Conservation (phyloP, 2,797 vertebrate genomes). For the Peromyscus nudipes region DNA sequence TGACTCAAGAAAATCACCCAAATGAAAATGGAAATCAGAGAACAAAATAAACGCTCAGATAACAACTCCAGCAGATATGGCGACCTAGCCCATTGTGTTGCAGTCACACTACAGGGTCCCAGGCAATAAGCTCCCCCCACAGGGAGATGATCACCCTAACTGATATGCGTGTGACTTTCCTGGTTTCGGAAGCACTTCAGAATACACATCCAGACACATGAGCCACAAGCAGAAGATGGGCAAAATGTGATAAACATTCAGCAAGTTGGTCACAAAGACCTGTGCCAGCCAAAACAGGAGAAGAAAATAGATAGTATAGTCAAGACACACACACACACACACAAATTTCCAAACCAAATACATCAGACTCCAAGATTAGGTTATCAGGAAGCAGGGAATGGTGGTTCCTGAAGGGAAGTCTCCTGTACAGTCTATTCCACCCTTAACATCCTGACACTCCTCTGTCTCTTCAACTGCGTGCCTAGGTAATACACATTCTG, state of each 20-base stretch:
- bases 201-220: background rate
- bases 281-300: background rate
- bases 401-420: background rate
- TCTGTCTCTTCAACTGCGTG: background rate
- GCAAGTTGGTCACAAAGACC: background rate
- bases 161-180: background rate
- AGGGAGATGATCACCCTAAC: background rate
- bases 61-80: background rate
- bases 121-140: background rate
- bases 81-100: background rate
- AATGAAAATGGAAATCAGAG: slow-evolving; percentile 21
- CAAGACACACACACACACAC: background rate
- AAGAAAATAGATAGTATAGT: background rate
- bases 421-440: background rate
- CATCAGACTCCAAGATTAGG: background rate
- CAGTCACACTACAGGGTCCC: background rate
- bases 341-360: background rate
- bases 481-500: background rate
- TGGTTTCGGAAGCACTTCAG: background rate
- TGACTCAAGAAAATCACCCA: slow-evolving; percentile 32
- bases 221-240: background rate
- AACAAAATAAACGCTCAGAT: background rate
- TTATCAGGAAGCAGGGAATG: background rate
- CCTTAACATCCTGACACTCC: background rate
- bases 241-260: background rate